These are phyloP conservation scores for Gobio occitaniae DNA, from an alignment of 2,797 vertebrate species.

Conservation along the genomic window DNA sequence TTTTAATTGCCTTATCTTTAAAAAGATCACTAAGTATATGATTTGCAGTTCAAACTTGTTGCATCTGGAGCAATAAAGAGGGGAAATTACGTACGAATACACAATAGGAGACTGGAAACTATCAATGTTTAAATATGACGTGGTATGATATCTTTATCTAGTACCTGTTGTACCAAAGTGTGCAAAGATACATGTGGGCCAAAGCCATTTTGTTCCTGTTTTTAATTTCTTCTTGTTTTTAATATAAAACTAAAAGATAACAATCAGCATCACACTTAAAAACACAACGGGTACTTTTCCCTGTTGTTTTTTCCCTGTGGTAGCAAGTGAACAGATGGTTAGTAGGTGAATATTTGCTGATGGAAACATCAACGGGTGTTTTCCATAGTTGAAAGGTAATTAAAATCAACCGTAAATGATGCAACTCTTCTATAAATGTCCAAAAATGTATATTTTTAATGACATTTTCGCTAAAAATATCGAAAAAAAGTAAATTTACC, in stretches of 20 bases:
- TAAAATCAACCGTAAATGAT: not conserved
- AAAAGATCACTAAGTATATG: not conserved
- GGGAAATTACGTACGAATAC: conserved; percentile 65
- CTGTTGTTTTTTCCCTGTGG: not conserved
- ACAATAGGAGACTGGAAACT: conserved; percentile 60
- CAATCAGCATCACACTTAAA: not conserved
- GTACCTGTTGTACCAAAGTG: conserved; percentile 1
- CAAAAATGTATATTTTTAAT: not conserved
- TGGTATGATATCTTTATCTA: conserved; percentile 50
- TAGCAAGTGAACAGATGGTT: conserved; percentile 30
- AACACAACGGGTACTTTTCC: not conserved
- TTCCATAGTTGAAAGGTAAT: conserved; percentile 8
- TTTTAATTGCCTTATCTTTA: not conserved
- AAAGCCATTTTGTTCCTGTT: conserved; percentile 2
- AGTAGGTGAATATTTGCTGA: conserved; percentile 1
- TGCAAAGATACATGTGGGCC: not conserved
- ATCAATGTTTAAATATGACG: conserved; percentile 57
- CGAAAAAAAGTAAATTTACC: not conserved
- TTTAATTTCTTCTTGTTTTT: conserved; percentile 5
- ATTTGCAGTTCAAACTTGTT: conserved; percentile 37
- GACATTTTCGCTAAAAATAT: not conserved
- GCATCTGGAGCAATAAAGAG: conserved; percentile 3
- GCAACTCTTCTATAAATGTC: not conserved
- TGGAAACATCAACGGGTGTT: conserved; percentile 25
- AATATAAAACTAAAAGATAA: not conserved